phyloP scores from a whole-genome alignment of 2,888 invertebrate species.

The Agrochola lota region DNA sequence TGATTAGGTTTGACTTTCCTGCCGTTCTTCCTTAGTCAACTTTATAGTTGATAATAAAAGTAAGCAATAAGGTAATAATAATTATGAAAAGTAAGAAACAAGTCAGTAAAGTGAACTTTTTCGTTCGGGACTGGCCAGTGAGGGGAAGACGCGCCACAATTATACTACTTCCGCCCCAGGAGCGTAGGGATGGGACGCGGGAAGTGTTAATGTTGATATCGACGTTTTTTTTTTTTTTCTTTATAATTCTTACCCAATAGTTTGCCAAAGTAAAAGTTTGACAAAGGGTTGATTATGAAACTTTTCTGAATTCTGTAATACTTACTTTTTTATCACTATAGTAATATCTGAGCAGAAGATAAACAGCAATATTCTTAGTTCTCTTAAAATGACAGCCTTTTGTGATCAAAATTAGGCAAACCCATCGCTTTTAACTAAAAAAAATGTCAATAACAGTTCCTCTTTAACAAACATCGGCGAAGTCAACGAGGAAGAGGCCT shows the following conservation, averaged over 20 bases:
- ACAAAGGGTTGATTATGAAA: neutral
- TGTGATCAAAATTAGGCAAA: neutral
- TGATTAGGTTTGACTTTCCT: too few species aligned
- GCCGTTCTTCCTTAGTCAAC: neutral
- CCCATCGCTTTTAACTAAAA: neutral
- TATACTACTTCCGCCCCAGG: constrained; percentile 88
- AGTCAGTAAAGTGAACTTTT: constrained; percentile 64
- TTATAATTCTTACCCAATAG: neutral
- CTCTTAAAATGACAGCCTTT: neutral
- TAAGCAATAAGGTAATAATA: constrained; percentile 67
- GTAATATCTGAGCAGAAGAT: neutral
- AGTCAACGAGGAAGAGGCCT: neutral
- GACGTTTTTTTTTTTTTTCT: constrained; percentile 34
- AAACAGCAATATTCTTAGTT: neutral
- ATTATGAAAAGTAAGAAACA: constrained; percentile 62
- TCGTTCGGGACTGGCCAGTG: constrained; percentile 76
- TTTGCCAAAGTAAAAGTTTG: too few species aligned
- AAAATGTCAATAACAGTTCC: neutral
- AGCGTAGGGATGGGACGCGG: constrained; percentile 72
- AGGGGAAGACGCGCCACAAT: constrained; percentile 88
- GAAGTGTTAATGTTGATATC: constrained; percentile 65
- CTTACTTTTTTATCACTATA: too few species aligned
- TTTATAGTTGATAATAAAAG: constrained; percentile 7
- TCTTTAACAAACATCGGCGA: neutral
- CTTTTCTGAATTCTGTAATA: neutral